Percentiles rank a stretch among this genome's conserved stretches.
Evolutionary conservation across 2,888 invertebrate genomes (phyloP).

Genomic region (Furcula furcula): DNA sequence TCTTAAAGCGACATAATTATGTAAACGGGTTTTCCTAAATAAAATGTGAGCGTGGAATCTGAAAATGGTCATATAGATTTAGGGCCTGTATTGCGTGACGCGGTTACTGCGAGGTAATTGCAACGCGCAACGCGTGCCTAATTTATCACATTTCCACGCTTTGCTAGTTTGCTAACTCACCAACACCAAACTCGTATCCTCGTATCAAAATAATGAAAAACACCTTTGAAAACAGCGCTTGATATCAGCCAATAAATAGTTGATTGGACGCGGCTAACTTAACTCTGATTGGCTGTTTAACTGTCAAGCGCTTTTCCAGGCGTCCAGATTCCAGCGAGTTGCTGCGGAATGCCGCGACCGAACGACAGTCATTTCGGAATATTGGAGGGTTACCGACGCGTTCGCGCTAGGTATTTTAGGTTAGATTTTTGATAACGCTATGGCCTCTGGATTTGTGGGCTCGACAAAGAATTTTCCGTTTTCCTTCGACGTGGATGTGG

Average conservation of each 20-base stretch:
- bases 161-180: too few species aligned
- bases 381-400: slow-evolving; percentile 29
- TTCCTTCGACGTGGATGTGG: slow-evolving; percentile 73
- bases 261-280: background rate
- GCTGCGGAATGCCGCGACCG: slow-evolving; percentile 13
- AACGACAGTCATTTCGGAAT: slow-evolving; percentile 29
- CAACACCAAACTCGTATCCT: too few species aligned
- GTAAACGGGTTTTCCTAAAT: too few species aligned
- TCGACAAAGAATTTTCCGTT: slow-evolving; percentile 76
- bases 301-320: slow-evolving; percentile 33
- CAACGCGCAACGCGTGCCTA: too few species aligned
- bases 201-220: slow-evolving; percentile 17
- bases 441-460: slow-evolving; percentile 72
- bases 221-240: slow-evolving; percentile 12
- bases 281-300: slow-evolving; percentile 16
- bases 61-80: too few species aligned
- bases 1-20: too few species aligned
- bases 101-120: too few species aligned
- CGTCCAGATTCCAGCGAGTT: slow-evolving; percentile 27
- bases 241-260: background rate
- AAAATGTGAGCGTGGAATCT: too few species aligned
- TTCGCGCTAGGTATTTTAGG: slow-evolving; percentile 11
- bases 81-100: too few species aligned
- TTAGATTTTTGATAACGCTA: slow-evolving; percentile 33
- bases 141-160: too few species aligned